Conservation (phyloP, 1,140 invertebrate genomes). For the Drosophila biarmipes region DNA sequence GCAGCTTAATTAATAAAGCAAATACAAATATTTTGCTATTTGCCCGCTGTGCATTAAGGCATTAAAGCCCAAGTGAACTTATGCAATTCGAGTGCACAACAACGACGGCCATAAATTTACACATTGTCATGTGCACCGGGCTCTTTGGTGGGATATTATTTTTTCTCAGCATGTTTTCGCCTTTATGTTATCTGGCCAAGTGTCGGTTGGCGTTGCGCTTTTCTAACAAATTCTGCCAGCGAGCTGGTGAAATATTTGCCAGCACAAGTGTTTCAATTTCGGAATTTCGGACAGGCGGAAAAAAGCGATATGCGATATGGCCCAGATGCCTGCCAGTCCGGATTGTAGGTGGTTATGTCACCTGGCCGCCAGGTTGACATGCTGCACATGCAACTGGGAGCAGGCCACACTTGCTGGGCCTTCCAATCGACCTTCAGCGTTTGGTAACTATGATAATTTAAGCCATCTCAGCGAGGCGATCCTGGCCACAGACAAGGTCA, state of each 20-base stretch:
- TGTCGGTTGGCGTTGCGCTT: constrained; percentile 47
- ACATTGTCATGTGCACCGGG: constrained; percentile 68
- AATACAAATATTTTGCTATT: constrained; percentile 79
- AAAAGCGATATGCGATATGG: constrained; percentile 5
- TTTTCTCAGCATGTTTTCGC: constrained; percentile 48
- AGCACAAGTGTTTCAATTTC: constrained; percentile 69
- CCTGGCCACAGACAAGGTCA: constrained; percentile 74
- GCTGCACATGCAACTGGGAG: constrained; percentile 21
- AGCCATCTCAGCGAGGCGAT: constrained; percentile 34
- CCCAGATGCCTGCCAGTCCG: constrained; percentile 22
- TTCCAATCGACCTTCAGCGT: constrained; percentile 58
- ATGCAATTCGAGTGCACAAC: constrained; percentile 65
- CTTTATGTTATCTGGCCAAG: constrained; percentile 48
- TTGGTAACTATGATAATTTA: constrained; percentile 63
- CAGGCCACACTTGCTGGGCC: constrained; percentile 13
- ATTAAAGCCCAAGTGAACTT: constrained; percentile 56
- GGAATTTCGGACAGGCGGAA: constrained; percentile 8
- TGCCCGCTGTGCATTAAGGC: constrained; percentile 56
- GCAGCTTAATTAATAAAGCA: constrained; percentile 76
- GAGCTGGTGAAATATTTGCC: constrained; percentile 73
- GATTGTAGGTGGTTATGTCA: constrained; percentile 34
- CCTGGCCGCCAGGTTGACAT: constrained; percentile 21
- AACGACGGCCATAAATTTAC: constrained; percentile 69
- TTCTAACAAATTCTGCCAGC: constrained; percentile 76
- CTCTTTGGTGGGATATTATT: constrained; percentile 47